Percentiles rank a stretch among this genome's conserved stretches.
phyloP scores from a whole-genome alignment of 2,888 invertebrate genomes.

The Heliconius ethilla region DNA sequence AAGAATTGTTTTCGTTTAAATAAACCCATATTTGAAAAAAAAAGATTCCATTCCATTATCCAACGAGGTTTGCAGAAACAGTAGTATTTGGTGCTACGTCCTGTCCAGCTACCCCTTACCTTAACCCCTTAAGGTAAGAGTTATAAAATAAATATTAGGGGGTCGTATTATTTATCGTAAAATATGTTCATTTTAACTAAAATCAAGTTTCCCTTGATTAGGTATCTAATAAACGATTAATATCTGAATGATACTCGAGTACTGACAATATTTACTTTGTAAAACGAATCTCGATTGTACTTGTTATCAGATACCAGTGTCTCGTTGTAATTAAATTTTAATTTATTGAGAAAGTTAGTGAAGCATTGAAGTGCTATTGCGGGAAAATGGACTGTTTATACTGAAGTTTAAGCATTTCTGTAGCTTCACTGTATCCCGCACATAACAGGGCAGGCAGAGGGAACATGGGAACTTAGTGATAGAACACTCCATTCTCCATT shows the following conservation, averaged over 20 bases:
- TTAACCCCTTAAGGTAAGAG: too few species aligned
- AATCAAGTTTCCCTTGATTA: slow-evolving; percentile 30
- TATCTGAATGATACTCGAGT: slow-evolving; percentile 30
- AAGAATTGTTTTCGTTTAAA: too few species aligned
- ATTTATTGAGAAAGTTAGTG: slow-evolving; percentile 7
- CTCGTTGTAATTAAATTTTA: background rate
- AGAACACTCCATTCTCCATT: too few species aligned
- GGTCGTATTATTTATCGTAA: too few species aligned
- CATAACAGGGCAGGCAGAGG: background rate
- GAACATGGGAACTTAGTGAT: background rate
- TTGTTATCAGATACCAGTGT: background rate
- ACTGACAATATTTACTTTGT: slow-evolving; percentile 33
- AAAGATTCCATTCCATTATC: too few species aligned
- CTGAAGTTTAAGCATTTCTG: background rate
- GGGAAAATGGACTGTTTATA: background rate
- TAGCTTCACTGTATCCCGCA: background rate
- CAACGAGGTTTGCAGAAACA: too few species aligned
- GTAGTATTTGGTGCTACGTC: too few species aligned
- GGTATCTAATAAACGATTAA: slow-evolving; percentile 33
- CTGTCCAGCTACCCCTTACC: too few species aligned
- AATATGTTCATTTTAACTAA: slow-evolving; percentile 3
- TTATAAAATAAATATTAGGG: too few species aligned
- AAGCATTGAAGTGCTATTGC: background rate
- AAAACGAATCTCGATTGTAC: slow-evolving; percentile 4
- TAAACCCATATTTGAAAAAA: too few species aligned